A percentile compares a stretch with the other conserved stretches of the same genome.
phyloP scores from a whole-genome alignment of 2,888 invertebrate species.

The Dynastes grantii region DNA sequence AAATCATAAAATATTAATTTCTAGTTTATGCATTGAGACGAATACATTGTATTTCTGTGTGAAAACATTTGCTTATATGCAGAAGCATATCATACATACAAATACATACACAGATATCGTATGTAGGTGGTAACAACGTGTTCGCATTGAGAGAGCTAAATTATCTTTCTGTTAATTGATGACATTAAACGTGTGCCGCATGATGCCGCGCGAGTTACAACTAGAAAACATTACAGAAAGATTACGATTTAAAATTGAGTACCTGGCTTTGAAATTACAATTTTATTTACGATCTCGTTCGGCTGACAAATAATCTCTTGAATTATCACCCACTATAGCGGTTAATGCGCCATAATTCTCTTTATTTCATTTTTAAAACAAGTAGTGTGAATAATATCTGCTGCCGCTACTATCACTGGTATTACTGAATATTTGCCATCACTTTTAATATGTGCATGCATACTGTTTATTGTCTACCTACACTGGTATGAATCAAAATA shows the following conservation, averaged over 20 bases:
- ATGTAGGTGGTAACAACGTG: neutral
- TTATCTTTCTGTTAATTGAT: constrained; percentile 1
- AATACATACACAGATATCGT: neutral
- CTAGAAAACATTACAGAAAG: neutral
- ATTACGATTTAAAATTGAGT: neutral
- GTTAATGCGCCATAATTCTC: neutral
- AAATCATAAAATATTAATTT: constrained; percentile 7
- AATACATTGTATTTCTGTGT: neutral
- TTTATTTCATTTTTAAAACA: neutral
- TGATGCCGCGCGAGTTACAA: neutral
- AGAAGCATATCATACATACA: neutral
- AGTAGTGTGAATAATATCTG: neutral
- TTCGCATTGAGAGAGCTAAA: neutral
- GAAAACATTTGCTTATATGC: constrained; percentile 10
- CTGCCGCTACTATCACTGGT: too few species aligned
- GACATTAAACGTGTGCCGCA: neutral
- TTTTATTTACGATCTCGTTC: constrained; percentile 6
- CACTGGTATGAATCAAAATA: too few species aligned
- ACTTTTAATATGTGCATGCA: neutral
- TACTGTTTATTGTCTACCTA: neutral
- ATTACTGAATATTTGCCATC: too few species aligned
- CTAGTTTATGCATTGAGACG: neutral
- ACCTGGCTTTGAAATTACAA: neutral
- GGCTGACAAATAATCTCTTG: neutral
- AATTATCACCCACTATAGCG: constrained; percentile 3